Evolutionary conservation across 2,797 vertebrate species (phyloP).

Genomic region (Cossypha niveicapilla): DNA sequence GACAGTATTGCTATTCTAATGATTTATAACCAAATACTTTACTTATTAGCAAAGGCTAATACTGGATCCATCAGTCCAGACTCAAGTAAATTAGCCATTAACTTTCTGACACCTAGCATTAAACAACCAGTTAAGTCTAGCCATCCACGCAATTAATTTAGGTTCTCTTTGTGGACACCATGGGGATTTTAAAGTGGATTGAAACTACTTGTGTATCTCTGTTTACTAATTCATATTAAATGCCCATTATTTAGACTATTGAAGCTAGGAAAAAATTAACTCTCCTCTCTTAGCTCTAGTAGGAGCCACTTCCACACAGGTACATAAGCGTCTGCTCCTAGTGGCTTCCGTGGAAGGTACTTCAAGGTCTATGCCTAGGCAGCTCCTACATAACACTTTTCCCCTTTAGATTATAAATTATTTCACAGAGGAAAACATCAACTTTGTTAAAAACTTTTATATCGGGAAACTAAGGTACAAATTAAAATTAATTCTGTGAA

Average conservation of each 20-base stretch:
- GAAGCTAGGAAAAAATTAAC: neutral
- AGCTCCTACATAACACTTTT: neutral
- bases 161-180: neutral
- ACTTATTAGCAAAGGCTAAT: slow-evolving; percentile 39
- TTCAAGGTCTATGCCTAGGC: neutral
- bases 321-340: neutral
- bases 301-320: neutral
- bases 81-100: slow-evolving; percentile 45
- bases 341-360: neutral
- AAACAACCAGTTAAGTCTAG: slow-evolving; percentile 43
- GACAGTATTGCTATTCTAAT: slow-evolving; percentile 7
- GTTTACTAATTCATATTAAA: slow-evolving; percentile 49
- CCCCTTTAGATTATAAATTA: neutral
- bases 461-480: neutral
- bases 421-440: neutral
- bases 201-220: slow-evolving; percentile 18
- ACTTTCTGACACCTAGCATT: slow-evolving; percentile 30
- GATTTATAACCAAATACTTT: slow-evolving; percentile 46
- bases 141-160: slow-evolving; percentile 39
- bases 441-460: neutral
- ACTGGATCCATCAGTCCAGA: slow-evolving; percentile 3
- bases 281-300: neutral
- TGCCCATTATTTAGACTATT: neutral
- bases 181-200: slow-evolving; percentile 21
- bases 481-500: neutral